Percentiles rank a stretch among this genome's conserved stretches.
Conservation (phyloP, 2,888 invertebrate species). For the Palloptera scutellata region DNA sequence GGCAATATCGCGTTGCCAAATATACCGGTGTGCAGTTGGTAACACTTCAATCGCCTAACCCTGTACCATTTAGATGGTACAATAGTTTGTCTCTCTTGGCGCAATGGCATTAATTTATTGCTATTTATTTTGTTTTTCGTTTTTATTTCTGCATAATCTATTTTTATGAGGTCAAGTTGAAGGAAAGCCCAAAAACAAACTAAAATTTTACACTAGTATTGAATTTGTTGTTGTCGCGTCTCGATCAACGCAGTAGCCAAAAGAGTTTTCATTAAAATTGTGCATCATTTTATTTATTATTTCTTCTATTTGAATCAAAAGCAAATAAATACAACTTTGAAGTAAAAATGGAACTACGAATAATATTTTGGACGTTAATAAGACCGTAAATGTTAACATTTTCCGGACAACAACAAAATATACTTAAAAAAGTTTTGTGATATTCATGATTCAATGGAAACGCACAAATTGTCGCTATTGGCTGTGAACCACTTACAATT, state of each 20-base stretch:
- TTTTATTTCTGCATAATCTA: constrained; percentile 34
- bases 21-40: too few species aligned
- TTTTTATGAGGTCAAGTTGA: constrained; percentile 56
- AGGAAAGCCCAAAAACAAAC: constrained; percentile 41
- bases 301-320: not conserved
- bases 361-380: too few species aligned
- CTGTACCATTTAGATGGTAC: too few species aligned
- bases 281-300: constrained; percentile 2
- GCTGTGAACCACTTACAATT: too few species aligned
- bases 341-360: not conserved
- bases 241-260: constrained; percentile 12
- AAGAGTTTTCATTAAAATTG: constrained; percentile 3
- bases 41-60: too few species aligned
- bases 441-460: too few species aligned
- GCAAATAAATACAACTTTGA: not conserved
- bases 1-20: too few species aligned
- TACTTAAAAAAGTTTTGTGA: too few species aligned
- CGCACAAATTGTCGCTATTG: too few species aligned
- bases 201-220: constrained; percentile 18
- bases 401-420: too few species aligned
- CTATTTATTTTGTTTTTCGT: constrained; percentile 23
- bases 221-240: constrained; percentile 12
- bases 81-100: too few species aligned
- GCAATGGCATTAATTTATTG: not conserved
- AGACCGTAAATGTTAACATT: too few species aligned